phyloP scores from a whole-genome alignment of 2,888 invertebrate genomes.

The Macroteleia sp. region DNA sequence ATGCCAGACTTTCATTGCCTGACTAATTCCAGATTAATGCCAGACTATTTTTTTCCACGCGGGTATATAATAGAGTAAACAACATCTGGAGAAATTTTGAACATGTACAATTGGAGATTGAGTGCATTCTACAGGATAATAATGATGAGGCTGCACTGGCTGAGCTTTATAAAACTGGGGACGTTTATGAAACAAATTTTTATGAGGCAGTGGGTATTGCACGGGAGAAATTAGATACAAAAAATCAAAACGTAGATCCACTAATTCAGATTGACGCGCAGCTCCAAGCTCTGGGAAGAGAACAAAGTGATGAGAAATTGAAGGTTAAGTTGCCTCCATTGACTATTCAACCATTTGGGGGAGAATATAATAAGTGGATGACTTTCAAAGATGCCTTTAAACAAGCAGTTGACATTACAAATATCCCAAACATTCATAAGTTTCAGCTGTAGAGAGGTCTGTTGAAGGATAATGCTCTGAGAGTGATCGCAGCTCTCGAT shows the following conservation, averaged over 20 bases:
- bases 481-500: constrained; percentile 14
- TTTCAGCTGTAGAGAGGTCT: constrained; percentile 9
- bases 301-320: not conserved
- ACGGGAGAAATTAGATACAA: not conserved
- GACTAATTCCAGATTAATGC: no score
- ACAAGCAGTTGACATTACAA: constrained; percentile 3
- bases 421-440: constrained; percentile 19
- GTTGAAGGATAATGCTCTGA: constrained; percentile 6
- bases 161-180: no score
- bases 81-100: no score
- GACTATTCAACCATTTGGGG: constrained; percentile 24
- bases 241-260: not conserved
- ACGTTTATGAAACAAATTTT: constrained; percentile 8
- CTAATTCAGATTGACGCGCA: not conserved
- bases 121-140: no score
- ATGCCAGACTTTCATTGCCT: no score
- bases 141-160: no score
- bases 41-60: no score
- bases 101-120: no score
- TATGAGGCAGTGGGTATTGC: not conserved
- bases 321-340: not conserved
- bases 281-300: not conserved
- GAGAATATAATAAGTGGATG: constrained; percentile 13
- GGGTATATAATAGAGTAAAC: no score
- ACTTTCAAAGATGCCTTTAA: constrained; percentile 20